Conservation (phyloP, 2,888 invertebrate genomes). For the Tridacna crocea region DNA sequence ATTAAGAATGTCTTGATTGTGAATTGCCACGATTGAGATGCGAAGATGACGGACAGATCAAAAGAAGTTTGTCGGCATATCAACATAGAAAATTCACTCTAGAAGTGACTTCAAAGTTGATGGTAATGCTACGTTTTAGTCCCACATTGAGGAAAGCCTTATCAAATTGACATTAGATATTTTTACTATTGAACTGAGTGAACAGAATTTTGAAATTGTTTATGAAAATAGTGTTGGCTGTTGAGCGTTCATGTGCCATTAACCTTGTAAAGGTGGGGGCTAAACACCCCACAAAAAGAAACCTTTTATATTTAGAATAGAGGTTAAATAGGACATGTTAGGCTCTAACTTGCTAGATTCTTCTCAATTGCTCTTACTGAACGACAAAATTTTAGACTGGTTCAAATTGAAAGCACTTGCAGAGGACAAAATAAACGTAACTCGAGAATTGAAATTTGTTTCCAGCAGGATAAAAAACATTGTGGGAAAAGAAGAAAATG, state of each 20-base stretch:
- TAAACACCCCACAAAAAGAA: slow-evolving; percentile 21
- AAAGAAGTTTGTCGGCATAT: slow-evolving; percentile 41
- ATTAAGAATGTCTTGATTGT: slow-evolving; percentile 38
- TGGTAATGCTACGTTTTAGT: slow-evolving; percentile 40
- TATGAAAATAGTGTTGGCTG: slow-evolving; percentile 10
- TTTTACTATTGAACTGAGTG: not conserved
- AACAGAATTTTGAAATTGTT: slow-evolving; percentile 22
- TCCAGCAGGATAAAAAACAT: too few relatives aligned
- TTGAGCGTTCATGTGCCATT: slow-evolving; percentile 14
- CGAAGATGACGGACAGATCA: slow-evolving; percentile 43
- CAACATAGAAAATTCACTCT: slow-evolving; percentile 50
- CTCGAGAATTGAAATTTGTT: too few relatives aligned
- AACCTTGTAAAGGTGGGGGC: slow-evolving; percentile 14
- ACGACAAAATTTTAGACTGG: too few relatives aligned
- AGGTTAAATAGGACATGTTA: slow-evolving; percentile 16
- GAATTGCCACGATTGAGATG: slow-evolving; percentile 15
- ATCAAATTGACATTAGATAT: slow-evolving; percentile 23
- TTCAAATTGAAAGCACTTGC: too few relatives aligned
- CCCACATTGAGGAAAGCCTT: slow-evolving; percentile 2
- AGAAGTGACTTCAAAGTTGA: slow-evolving; percentile 57
- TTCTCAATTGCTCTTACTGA: not conserved
- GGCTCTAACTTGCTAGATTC: too few relatives aligned
- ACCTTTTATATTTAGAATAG: not conserved
- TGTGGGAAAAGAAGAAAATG: too few relatives aligned
- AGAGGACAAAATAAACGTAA: too few relatives aligned